These are phyloP conservation scores for Pseudopipra pipra DNA, from an alignment of 2,113 vertebrate genomes.

Conservation along the genomic window DNA sequence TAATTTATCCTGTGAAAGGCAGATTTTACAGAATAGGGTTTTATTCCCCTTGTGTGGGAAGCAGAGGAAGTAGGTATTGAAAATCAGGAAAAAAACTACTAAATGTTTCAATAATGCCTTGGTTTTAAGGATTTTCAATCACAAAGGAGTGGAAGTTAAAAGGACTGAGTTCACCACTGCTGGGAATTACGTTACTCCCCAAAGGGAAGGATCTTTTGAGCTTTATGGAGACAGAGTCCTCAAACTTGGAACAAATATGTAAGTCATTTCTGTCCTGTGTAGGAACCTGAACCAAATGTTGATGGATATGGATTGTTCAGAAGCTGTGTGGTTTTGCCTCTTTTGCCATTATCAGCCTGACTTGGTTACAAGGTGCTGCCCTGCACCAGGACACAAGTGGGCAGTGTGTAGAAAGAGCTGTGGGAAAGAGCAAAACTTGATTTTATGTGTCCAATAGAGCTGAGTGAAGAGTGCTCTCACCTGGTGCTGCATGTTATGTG, in stretches of 20 bases:
- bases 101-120: neutral
- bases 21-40: neutral
- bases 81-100: neutral
- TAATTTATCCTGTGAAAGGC: neutral
- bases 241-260: constrained; percentile 97
- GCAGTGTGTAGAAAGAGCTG: neutral
- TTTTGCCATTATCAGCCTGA: neutral
- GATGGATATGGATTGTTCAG: neutral
- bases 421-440: neutral
- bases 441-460: neutral
- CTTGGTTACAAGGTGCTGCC: neutral
- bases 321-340: neutral
- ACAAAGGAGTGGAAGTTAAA: constrained; percentile 84
- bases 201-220: constrained; percentile 91
- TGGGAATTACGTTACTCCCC: constrained; percentile 83
- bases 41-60: neutral
- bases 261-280: constrained; percentile 57
- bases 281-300: neutral
- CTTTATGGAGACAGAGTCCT: constrained; percentile 92
- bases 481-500: neutral
- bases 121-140: constrained; percentile 83
- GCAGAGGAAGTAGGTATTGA: neutral
- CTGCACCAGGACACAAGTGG: neutral
- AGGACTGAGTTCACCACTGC: constrained; percentile 80
- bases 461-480: neutral